A percentile compares a stretch with the other conserved stretches of the same genome.
phyloP scores from a whole-genome alignment of 2,888 invertebrate genomes.

The Agrotis segetum region DNA sequence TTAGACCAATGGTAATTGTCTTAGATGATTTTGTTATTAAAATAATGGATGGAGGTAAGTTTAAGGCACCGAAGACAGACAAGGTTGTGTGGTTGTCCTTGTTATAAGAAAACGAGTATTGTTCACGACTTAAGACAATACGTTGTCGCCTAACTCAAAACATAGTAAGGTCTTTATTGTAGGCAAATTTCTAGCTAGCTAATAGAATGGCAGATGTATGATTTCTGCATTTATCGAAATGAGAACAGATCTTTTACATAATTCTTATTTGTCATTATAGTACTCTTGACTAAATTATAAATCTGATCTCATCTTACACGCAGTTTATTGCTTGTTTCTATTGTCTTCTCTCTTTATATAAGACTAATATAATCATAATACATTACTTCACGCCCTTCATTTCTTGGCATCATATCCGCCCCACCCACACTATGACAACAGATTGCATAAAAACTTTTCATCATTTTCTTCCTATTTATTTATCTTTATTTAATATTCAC shows the following conservation, averaged over 20 bases:
- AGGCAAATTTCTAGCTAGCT: not conserved
- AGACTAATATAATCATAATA: not conserved
- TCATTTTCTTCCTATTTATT: not conserved
- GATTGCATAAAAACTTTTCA: not conserved
- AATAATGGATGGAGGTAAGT: constrained; percentile 28
- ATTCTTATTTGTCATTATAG: not conserved
- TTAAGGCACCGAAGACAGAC: constrained; percentile 30
- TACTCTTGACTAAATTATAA: not conserved
- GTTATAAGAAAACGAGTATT: constrained; percentile 50
- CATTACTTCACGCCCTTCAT: not conserved
- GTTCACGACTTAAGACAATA: constrained; percentile 33
- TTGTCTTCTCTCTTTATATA: not conserved
- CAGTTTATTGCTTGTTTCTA: constrained; percentile 1
- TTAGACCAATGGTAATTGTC: constrained; percentile 55
- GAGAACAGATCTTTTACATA: not conserved
- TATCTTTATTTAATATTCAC: not conserved
- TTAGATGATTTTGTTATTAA: constrained; percentile 51
- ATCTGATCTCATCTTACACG: not conserved
- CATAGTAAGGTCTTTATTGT: constrained; percentile 15
- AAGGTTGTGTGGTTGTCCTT: constrained; percentile 50
- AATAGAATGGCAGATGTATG: not conserved
- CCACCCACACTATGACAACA: not conserved
- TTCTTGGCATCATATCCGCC: not conserved
- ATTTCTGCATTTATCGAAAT: no score
- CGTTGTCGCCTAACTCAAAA: constrained; percentile 26